Percentiles rank a stretch among this genome's conserved stretches.
These are phyloP conservation scores for Dichetophora obliterata DNA, from an alignment of 2,888 invertebrate species.

Conservation along the genomic window DNA sequence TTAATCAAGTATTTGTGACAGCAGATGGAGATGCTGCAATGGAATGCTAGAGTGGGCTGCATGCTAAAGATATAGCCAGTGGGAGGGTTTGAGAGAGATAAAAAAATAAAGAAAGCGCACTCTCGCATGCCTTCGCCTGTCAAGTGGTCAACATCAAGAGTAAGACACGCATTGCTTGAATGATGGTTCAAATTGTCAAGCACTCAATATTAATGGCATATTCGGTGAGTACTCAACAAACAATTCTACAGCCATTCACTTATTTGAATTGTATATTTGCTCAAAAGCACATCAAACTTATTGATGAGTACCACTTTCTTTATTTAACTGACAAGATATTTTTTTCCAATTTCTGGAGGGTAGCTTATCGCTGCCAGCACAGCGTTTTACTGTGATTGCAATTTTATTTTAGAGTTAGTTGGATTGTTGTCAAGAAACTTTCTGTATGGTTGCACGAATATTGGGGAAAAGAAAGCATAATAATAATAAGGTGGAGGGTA, in stretches of 20 bases:
- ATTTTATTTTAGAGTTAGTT: too few species aligned
- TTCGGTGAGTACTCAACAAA: not conserved
- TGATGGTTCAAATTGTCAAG: not conserved
- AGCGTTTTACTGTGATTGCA: not conserved
- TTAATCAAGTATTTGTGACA: slow-evolving; percentile 27
- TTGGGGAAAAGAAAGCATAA: too few species aligned
- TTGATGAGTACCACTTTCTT: slow-evolving; percentile 29
- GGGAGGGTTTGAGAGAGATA: not conserved
- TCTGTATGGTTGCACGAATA: too few species aligned
- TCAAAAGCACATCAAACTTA: slow-evolving; percentile 7
- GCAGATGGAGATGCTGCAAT: not conserved
- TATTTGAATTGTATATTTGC: not conserved
- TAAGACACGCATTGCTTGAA: not conserved
- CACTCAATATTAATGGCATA: slow-evolving; percentile 10
- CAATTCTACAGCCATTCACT: not conserved
- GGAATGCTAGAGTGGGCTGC: not conserved
- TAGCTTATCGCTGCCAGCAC: slow-evolving; percentile 3
- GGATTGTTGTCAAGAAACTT: too few species aligned
- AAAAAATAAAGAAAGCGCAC: not conserved
- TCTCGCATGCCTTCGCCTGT: not conserved
- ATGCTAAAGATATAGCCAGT: not conserved
- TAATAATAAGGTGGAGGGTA: too few species aligned
- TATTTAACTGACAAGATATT: slow-evolving; percentile 25
- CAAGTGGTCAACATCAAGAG: slow-evolving; percentile 19
- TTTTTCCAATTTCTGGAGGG: slow-evolving; percentile 29